phyloP scores from a whole-genome alignment of 2,113 vertebrate genomes.

The Xenopus borealis region DNA sequence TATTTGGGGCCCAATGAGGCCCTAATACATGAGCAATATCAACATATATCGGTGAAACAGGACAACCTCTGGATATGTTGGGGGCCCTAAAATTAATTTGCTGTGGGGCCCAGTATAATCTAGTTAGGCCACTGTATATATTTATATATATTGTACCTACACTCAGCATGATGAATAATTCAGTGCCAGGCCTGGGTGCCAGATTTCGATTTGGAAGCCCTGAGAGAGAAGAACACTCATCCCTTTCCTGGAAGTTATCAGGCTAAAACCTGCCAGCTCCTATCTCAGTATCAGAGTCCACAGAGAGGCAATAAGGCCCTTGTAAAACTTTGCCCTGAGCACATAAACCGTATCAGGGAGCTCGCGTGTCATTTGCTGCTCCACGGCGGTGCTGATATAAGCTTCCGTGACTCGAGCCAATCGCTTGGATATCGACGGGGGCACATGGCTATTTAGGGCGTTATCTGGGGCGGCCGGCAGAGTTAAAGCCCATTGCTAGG shows the following conservation, averaged over 20 bases:
- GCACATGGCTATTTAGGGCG: slow-evolving; percentile 60
- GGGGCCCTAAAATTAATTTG: too few species aligned
- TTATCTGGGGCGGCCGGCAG: slow-evolving; percentile 52
- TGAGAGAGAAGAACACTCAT: background rate
- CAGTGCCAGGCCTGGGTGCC: slow-evolving; percentile 16
- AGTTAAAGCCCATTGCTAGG: slow-evolving; percentile 41
- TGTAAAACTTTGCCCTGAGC: slow-evolving; percentile 72
- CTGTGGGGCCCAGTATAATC: too few species aligned
- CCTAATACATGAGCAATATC: too few species aligned
- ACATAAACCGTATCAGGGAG: slow-evolving; percentile 55
- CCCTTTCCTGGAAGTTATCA: slow-evolving; percentile 56
- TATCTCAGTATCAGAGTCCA: slow-evolving; percentile 55
- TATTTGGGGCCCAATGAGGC: too few species aligned
- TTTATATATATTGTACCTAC: background rate
- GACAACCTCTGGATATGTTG: too few species aligned
- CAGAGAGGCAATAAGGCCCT: slow-evolving; percentile 55
- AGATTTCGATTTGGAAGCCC: slow-evolving; percentile 15
- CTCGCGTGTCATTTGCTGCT: slow-evolving; percentile 48
- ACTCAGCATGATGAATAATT: slow-evolving; percentile 41
- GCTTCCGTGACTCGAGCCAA: slow-evolving; percentile 61
- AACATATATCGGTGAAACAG: too few species aligned
- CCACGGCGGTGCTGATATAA: slow-evolving; percentile 46
- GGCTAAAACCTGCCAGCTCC: slow-evolving; percentile 54
- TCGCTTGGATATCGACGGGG: slow-evolving; percentile 56
- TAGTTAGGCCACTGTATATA: too few species aligned